Conservation (phyloP, 1,140 invertebrate genomes). For the Drosophila navojoa region DNA sequence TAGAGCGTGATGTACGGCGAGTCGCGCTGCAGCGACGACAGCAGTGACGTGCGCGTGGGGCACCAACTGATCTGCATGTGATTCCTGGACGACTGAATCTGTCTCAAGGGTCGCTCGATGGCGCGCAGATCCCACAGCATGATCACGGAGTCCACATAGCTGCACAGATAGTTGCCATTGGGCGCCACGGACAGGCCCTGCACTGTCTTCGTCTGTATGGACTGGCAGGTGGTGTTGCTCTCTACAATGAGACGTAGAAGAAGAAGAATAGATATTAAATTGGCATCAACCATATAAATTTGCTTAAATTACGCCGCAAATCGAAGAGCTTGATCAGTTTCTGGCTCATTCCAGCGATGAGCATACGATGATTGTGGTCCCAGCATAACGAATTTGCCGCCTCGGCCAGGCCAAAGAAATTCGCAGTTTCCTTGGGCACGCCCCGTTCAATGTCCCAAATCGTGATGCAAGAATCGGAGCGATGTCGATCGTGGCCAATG, state of each 20-base stretch:
- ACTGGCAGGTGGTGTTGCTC: conserved; percentile 88
- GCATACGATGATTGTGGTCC: conserved; percentile 90
- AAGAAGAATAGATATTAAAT: conserved; percentile 19
- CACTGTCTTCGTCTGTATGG: conserved; percentile 92
- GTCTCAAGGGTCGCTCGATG: conserved; percentile 93
- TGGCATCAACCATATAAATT: conserved; percentile 17
- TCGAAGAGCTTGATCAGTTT: conserved; percentile 96
- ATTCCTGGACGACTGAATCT: conserved; percentile 88
- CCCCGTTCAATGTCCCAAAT: conserved; percentile 89
- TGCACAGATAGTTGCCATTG: conserved; percentile 91
- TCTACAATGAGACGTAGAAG: conserved; percentile 84
- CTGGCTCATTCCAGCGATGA: conserved; percentile 94
- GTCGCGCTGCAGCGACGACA: conserved; percentile 77
- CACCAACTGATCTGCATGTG: conserved; percentile 93
- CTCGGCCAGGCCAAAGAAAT: conserved; percentile 89
- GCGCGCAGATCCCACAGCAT: conserved; percentile 94
- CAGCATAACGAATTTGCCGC: conserved; percentile 93
- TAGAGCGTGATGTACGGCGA: conserved; percentile 76
- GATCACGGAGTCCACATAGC: conserved; percentile 91
- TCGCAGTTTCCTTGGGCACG: conserved; percentile 68
- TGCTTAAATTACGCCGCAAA: conserved; percentile 89
- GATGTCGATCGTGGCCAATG: conserved; percentile 93
- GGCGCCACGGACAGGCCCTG: conserved; percentile 92
- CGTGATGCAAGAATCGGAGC: conserved; percentile 91
- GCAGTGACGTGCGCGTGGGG: conserved; percentile 87